Conservation (phyloP, 2,888 invertebrate species). For the Esperia sulphurella region DNA sequence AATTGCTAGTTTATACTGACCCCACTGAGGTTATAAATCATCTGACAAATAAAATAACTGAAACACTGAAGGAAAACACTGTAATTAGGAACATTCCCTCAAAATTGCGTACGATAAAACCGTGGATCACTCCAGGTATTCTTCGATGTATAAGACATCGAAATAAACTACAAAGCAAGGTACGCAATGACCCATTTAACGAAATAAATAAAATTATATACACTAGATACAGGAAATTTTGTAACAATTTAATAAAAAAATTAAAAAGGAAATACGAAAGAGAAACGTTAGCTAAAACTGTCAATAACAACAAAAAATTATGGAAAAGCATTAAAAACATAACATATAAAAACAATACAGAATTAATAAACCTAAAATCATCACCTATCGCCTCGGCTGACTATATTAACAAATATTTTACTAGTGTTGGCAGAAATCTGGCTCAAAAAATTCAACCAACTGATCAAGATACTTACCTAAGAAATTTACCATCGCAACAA, state of each 20-base stretch:
- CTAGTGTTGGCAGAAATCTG: neutral
- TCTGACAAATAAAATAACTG: neutral
- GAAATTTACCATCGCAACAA: no score
- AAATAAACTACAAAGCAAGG: constrained; percentile 4
- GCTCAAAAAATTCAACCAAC: neutral
- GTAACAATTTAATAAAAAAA: constrained; percentile 8
- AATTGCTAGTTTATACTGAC: neutral
- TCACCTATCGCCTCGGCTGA: neutral
- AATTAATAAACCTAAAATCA: neutral
- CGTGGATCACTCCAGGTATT: constrained; percentile 8
- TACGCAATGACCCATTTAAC: neutral
- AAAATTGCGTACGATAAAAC: constrained; percentile 3
- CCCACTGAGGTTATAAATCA: neutral
- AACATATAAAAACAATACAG: neutral
- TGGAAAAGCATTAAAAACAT: constrained; percentile 3
- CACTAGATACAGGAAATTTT: constrained; percentile 5
- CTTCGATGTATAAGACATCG: constrained; percentile 4
- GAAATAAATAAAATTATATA: constrained; percentile 3
- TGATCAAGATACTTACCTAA: no score
- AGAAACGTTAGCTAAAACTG: neutral
- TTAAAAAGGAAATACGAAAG: constrained; percentile 7
- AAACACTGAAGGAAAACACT: neutral
- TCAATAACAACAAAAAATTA: no score
- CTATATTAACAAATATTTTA: constrained; percentile 1
- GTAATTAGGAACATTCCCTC: neutral